Evolutionary conservation across 2,888 invertebrate species (phyloP), one percentile per base, ranked within the genome.

Genomic region (Acholoe squamosa): DNA sequence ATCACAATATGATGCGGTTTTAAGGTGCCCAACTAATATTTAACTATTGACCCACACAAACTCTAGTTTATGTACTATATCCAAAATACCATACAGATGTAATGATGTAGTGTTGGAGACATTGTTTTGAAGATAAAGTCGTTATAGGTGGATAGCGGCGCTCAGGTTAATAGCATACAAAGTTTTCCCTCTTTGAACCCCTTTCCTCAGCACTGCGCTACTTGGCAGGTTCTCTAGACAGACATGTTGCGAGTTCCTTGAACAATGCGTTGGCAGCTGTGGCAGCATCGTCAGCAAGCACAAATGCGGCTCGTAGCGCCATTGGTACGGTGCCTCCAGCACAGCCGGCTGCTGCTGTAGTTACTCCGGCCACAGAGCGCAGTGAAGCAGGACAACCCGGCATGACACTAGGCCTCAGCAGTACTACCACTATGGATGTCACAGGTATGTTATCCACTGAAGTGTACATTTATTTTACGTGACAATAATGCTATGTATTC

Each of bases 261-360:
- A 77, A 80, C 67, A 76, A 91, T 31, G 92, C 91, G 31, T 89
- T 91, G 16, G 90, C 92, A 67, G 84, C 92, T 28, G 90, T 67
- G 61, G 89, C 91, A 12, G 71, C 90, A 16, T 51, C 92, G 31
- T 34, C 90, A 25, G 25, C 56, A 0, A 86, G 25, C 7, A 19
- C 33, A 12, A 7, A 25, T 0, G 54, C 28, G 19, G 54, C 54
- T 28, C n/a, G 89, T 25, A 84, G 89, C 25, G 77, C 90, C 54
- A 86, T 86, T 54, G 33, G 86, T 12, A 86, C 86, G 28, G 86
- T 86, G 28, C 86, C 86, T 28, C 86, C 86, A 25, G 86, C 86
- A 5, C 86, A 86, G 52, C 86, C 86, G 12, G 86, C 86, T 54
- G 86, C 86, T 28, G 54, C 51, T 28, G 56, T 86, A 1, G 86